phyloP scores from a whole-genome alignment of 2,888 invertebrate genomes.

The Hydraecia micacea region DNA sequence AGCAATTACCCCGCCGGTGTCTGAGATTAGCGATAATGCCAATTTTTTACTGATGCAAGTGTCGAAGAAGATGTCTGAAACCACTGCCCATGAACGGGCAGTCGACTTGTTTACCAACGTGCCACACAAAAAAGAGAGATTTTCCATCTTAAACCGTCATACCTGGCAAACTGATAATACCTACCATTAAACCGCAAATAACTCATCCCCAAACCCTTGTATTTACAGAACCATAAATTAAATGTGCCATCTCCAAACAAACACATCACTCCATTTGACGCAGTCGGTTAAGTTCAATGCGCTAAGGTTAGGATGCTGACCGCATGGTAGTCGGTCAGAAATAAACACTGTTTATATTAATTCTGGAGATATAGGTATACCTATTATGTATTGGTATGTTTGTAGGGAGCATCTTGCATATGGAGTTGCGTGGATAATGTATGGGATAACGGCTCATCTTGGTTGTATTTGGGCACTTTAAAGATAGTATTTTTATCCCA shows the following conservation, averaged over 20 bases:
- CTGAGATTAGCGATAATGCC: background rate
- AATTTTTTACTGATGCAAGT: background rate
- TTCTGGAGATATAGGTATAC: constrained; percentile 45
- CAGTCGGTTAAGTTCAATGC: constrained; percentile 62
- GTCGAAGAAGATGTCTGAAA: background rate
- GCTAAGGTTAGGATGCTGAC: constrained; percentile 55
- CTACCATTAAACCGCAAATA: constrained; percentile 1
- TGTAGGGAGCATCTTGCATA: background rate
- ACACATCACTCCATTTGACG: constrained; percentile 25
- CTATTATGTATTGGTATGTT: background rate
- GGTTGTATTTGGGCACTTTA: background rate
- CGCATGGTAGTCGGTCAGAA: constrained; percentile 54
- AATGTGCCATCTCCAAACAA: background rate
- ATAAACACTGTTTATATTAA: constrained; percentile 68
- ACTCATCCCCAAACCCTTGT: background rate
- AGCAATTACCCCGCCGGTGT: too few species aligned
- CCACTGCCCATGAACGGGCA: background rate
- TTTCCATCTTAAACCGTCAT: background rate
- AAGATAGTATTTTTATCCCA: background rate
- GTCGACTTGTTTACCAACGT: background rate
- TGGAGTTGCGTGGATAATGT: background rate
- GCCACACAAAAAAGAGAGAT: background rate
- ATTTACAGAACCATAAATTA: constrained; percentile 9
- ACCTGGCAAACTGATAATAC: background rate
- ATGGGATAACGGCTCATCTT: background rate